Percentiles rank a stretch among this genome's conserved stretches.
Evolutionary conservation across 2,888 invertebrate genomes (phyloP).

Genomic region (Lycaena phlaeas): DNA sequence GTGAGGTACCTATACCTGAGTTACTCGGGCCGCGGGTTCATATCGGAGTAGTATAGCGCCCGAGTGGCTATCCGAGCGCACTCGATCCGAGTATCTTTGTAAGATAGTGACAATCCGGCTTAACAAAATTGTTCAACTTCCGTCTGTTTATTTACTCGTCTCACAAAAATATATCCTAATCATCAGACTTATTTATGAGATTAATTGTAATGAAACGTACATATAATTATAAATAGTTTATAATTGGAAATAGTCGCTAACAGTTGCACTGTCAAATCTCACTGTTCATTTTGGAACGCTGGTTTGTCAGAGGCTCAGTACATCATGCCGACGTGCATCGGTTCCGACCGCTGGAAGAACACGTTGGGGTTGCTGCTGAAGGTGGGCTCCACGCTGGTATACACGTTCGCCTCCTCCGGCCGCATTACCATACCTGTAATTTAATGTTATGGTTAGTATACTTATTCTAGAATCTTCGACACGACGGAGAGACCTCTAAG

Average conservation of each 20-base stretch:
- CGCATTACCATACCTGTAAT: slow-evolving; percentile 81
- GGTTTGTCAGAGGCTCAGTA: slow-evolving; percentile 77
- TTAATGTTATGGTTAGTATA: slow-evolving; percentile 12
- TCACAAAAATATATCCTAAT: too few relatives aligned
- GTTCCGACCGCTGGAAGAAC: slow-evolving; percentile 86
- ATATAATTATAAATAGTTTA: slow-evolving; percentile 7
- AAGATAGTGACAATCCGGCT: too few relatives aligned
- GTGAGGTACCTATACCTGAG: too few relatives aligned
- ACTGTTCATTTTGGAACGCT: slow-evolving; percentile 61
- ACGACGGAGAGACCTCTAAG: too few relatives aligned
- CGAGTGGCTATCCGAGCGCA: too few relatives aligned
- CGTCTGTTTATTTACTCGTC: too few relatives aligned
- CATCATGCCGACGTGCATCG: slow-evolving; percentile 93
- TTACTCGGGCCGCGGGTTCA: too few relatives aligned
- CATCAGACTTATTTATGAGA: too few relatives aligned
- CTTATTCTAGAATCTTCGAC: neutral
- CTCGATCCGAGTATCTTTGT: too few relatives aligned
- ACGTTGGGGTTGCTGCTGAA: slow-evolving; percentile 93
- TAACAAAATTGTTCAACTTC: too few relatives aligned
- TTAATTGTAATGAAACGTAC: neutral
- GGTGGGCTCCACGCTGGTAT: slow-evolving; percentile 88
- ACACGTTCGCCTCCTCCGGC: slow-evolving; percentile 87
- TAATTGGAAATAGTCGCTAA: slow-evolving; percentile 25
- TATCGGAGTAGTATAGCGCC: too few relatives aligned
- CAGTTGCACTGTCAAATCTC: slow-evolving; percentile 59